phyloP scores from a whole-genome alignment of 2,888 invertebrate species.

The Choreutis nemorana region DNA sequence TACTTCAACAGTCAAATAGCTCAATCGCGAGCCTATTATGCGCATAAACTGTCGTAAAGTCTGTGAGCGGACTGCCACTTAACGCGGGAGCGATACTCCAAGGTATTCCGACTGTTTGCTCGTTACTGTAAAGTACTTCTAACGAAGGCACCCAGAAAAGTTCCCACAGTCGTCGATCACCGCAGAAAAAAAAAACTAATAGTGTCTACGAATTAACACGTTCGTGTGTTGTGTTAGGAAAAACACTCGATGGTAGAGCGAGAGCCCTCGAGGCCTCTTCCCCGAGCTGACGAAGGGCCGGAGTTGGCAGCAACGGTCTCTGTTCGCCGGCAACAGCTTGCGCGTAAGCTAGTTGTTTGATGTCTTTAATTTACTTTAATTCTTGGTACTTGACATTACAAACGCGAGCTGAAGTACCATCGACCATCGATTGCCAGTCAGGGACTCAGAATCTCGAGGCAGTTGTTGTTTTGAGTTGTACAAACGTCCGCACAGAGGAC shows the following conservation, averaged over 20 bases:
- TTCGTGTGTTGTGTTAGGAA: conserved; percentile 58
- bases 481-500: too few species aligned
- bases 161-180: conserved; percentile 66
- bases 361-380: conserved; percentile 57
- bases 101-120: conserved; percentile 57
- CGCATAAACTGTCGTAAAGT: conserved; percentile 50
- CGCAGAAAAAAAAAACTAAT: conserved; percentile 54
- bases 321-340: conserved; percentile 30
- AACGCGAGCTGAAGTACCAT: conserved; percentile 28
- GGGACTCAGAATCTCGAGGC: too few species aligned
- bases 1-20: conserved; percentile 30
- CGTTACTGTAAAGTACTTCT: conserved; percentile 58
- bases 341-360: conserved; percentile 50
- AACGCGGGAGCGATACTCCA: conserved; percentile 52
- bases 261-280: conserved; percentile 56
- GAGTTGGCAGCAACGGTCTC: conserved; percentile 24
- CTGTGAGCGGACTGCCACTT: conserved; percentile 46
- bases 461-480: too few species aligned
- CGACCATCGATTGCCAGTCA: conserved; percentile 30
- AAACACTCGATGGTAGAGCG: conserved; percentile 54
- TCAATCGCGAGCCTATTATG: conserved; percentile 39
- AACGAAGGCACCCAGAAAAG: conserved; percentile 57
- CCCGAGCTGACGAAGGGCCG: conserved; percentile 59
- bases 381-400: conserved; percentile 30
- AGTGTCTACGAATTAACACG: conserved; percentile 66